Base-by-base conservation (phyloP, 2,797 vertebrate genomes). In the Manis pentadactyla region DNA sequence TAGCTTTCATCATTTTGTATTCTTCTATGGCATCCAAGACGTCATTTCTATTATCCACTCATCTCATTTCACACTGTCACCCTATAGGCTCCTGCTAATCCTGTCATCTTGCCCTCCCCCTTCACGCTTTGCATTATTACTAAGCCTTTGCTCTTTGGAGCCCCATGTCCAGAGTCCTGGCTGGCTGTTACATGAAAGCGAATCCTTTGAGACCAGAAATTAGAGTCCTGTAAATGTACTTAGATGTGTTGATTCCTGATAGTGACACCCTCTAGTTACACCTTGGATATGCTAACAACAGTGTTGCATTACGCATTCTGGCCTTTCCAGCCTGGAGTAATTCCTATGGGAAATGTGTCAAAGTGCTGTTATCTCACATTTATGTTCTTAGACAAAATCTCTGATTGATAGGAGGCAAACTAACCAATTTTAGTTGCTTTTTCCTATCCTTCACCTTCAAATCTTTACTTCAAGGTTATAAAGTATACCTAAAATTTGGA, bases 401-500 rank as follows among this genome's bases (percentile, higher is more conserved):
- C n/a, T 85, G 13, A 83, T 27, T 46, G 71, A 74, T n/a, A 51
- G 15, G 31, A 94, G 29, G 68, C 0, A 92, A 53, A 63, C 0
- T 1, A 19, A 27, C 5, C 14, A 4, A 63, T 57, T 14, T 64
- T 15, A 10, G 2, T 53, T 75, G 9, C 19, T 79, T 73, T 37
- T 66, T 81, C 42, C 53, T 21, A 69, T 71, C 12, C 15, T 1
- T 95, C 1, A 59, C 53, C 51, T 96, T 94, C 23, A 75, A 71
- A 81, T 42, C 2, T 71, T 94, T 53, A 68, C 49, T 71, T 92
- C 55, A 94, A 88, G 49, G 31, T 93, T 73, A 85, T 34, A 90
- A 85, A 94, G 4, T 68, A 87, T 61, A 88, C 55, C 27, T 51
- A 57, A 39, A 71, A 93, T 94, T 91, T 68, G 61, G 31, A 96